Percentiles rank a stretch among this genome's conserved stretches.
phyloP scores from a whole-genome alignment of 2,888 invertebrate species.

The Autographa gamma region DNA sequence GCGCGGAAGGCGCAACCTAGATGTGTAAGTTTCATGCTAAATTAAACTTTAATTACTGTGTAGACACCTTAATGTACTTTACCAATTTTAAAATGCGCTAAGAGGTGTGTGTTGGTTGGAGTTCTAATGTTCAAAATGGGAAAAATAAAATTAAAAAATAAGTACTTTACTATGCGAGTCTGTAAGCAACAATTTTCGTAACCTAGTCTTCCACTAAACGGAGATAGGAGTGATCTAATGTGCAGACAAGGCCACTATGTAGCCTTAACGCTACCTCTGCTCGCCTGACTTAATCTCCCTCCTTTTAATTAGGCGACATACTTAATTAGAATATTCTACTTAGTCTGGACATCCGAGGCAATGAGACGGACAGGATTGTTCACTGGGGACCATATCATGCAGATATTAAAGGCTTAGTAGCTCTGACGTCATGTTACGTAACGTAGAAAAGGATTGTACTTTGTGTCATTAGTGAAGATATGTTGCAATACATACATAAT shows the following conservation, averaged over 20 bases:
- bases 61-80: neutral
- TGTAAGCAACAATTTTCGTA: neutral
- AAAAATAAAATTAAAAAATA: neutral
- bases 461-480: too few species aligned
- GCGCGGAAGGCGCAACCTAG: conserved; percentile 1
- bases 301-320: conserved; percentile 4
- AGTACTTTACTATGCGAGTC: too few species aligned
- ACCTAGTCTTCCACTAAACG: neutral
- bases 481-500: too few species aligned
- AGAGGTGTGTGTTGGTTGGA: neutral
- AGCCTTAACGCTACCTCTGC: neutral
- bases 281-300: neutral
- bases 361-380: conserved; percentile 3
- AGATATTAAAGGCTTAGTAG: neutral
- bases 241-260: neutral
- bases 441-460: neutral
- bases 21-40: neutral
- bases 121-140: neutral
- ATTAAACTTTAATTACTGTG: neutral
- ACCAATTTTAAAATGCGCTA: neutral
- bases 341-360: neutral
- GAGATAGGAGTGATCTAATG: neutral
- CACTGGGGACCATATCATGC: neutral
- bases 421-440: neutral
- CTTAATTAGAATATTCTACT: conserved; percentile 3